These are phyloP conservation scores for Crocallis elinguaria DNA, from an alignment of 2,888 invertebrate species.

Conservation along the genomic window DNA sequence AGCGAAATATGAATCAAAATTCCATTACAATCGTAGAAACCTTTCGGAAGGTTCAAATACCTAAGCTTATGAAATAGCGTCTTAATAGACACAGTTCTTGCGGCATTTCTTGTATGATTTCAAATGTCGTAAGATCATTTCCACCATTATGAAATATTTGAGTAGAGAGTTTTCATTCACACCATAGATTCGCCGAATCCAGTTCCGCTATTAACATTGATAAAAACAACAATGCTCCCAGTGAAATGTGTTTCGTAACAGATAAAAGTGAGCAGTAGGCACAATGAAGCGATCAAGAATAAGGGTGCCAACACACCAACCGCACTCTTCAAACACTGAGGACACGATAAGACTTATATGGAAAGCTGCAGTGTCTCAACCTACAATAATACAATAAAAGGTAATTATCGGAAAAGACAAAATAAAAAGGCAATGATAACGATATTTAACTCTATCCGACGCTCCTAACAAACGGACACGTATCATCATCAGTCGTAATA, in stretches of 20 bases:
- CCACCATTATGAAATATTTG: slow-evolving; percentile 25
- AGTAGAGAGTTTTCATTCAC: slow-evolving; percentile 27
- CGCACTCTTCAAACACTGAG: too few relatives aligned
- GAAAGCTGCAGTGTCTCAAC: too few relatives aligned
- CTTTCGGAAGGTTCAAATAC: too few relatives aligned
- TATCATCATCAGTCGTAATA: too few relatives aligned
- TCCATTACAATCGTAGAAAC: not conserved
- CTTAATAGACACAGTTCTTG: not conserved
- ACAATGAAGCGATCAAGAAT: slow-evolving; percentile 46
- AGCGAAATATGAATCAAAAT: not conserved
- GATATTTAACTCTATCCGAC: too few relatives aligned
- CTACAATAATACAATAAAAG: too few relatives aligned
- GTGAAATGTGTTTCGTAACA: slow-evolving; percentile 55
- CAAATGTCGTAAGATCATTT: slow-evolving; percentile 11
- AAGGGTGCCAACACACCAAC: too few relatives aligned
- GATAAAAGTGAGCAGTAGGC: slow-evolving; percentile 36
- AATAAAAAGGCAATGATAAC: too few relatives aligned
- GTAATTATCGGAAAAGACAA: too few relatives aligned
- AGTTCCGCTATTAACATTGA: slow-evolving; percentile 47
- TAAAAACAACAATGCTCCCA: slow-evolving; percentile 46
- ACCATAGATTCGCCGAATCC: slow-evolving; percentile 23
- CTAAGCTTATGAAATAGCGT: too few relatives aligned
- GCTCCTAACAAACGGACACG: too few relatives aligned
- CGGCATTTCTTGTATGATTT: not conserved
- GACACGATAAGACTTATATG: too few relatives aligned